These are phyloP conservation scores for Pseudomyrmex gracilis DNA, from an alignment of 1,140 invertebrate species.

Conservation along the genomic window DNA sequence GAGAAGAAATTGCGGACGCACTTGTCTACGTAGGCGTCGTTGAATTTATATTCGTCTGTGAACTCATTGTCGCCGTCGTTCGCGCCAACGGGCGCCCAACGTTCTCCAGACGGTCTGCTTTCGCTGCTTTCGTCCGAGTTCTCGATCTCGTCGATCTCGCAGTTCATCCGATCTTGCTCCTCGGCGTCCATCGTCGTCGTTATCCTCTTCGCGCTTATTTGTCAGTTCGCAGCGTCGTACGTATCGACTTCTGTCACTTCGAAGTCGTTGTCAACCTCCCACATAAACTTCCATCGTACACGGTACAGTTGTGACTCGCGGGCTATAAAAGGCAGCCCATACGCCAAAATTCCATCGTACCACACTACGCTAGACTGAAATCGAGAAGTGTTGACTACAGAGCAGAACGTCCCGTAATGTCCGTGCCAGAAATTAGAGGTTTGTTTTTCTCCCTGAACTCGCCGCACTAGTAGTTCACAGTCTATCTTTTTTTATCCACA, in stretches of 20 bases:
- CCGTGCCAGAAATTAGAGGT: too few species aligned
- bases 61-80: constrained; percentile 85
- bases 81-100: constrained; percentile 89
- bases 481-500: too few species aligned
- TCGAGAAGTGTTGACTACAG: too few species aligned
- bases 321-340: too few species aligned
- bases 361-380: too few species aligned
- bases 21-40: constrained; percentile 75
- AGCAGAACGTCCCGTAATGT: too few species aligned
- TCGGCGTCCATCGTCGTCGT: constrained; percentile 9
- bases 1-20: constrained; percentile 51
- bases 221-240: neutral
- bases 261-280: too few species aligned
- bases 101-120: constrained; percentile 84
- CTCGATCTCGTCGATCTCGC: constrained; percentile 77
- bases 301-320: too few species aligned
- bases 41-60: constrained; percentile 81
- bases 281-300: too few species aligned
- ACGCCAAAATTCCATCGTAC: too few species aligned
- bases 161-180: constrained; percentile 33
- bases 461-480: too few species aligned
- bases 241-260: neutral
- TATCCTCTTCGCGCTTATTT: constrained; percentile 1
- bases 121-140: constrained; percentile 82
- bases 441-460: too few species aligned